Conservation (phyloP, 2,888 invertebrate species). For the Uloborus plumipes region DNA sequence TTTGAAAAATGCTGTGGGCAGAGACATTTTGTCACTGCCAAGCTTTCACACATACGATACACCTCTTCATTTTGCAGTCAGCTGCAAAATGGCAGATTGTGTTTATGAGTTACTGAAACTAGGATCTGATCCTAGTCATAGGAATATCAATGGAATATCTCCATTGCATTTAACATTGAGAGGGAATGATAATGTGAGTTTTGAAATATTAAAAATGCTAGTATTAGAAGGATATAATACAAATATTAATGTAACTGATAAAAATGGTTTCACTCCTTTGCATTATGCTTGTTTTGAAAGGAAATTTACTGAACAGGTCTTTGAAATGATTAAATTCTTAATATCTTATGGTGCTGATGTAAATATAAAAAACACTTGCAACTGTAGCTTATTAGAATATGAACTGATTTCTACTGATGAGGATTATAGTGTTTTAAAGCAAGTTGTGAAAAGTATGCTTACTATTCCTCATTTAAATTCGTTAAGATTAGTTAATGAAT, state of each 20-base stretch:
- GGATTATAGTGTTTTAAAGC: conserved; percentile 65
- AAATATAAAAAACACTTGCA: conserved; percentile 68
- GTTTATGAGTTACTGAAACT: conserved; percentile 68
- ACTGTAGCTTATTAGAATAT: conserved; percentile 68
- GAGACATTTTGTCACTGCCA: conserved; percentile 70
- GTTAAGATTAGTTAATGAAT: conserved; percentile 53
- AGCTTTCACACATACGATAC: conserved; percentile 69
- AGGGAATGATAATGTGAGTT: conserved; percentile 68
- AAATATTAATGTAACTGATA: conserved; percentile 69
- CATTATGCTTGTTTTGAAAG: conserved; percentile 69
- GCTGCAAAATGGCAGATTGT: conserved; percentile 69
- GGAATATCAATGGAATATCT: conserved; percentile 68
- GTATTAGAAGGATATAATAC: conserved; percentile 69
- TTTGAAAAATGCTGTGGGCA: conserved; percentile 70
- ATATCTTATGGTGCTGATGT: conserved; percentile 70
- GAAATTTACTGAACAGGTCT: conserved; percentile 68
- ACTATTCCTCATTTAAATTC: conserved; percentile 68
- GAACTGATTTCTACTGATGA: conserved; percentile 67
- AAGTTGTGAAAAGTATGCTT: conserved; percentile 69
- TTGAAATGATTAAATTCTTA: conserved; percentile 69
- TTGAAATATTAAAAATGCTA: conserved; percentile 68
- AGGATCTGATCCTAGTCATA: conserved; percentile 70
- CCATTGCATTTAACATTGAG: conserved; percentile 69
- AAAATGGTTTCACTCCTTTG: conserved; percentile 68
- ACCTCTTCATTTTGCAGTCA: conserved; percentile 70